These are phyloP conservation scores for Marasmarcha lunaedactyla DNA, from an alignment of 2,888 invertebrate species.

Conservation along the genomic window DNA sequence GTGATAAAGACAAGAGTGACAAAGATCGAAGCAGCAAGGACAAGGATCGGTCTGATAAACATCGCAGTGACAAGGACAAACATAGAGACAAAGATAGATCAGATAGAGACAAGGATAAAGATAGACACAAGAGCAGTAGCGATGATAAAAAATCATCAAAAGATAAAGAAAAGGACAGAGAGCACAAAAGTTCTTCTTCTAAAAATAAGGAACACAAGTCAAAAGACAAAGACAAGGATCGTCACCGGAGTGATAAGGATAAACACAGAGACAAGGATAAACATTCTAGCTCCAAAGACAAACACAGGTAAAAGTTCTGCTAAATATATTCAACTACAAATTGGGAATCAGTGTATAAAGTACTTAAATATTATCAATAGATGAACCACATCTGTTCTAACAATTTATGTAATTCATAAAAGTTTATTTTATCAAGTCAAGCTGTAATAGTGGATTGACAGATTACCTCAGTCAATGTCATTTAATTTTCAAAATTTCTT, in stretches of 20 bases:
- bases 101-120: slow-evolving; percentile 21
- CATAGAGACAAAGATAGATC: slow-evolving; percentile 26
- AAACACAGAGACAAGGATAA: slow-evolving; percentile 35
- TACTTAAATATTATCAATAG: no score
- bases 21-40: slow-evolving; percentile 42
- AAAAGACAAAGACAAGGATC: slow-evolving; percentile 49
- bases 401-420: no score
- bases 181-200: slow-evolving; percentile 15
- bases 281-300: slow-evolving; percentile 65
- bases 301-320: slow-evolving; percentile 59
- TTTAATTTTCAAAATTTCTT: no score
- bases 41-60: slow-evolving; percentile 40
- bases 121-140: slow-evolving; percentile 24
- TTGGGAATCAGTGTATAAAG: no score
- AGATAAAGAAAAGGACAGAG: slow-evolving; percentile 21
- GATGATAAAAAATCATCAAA: slow-evolving; percentile 32
- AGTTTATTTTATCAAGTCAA: no score
- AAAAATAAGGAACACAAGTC: slow-evolving; percentile 17
- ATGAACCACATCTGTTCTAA: no score
- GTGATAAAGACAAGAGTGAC: slow-evolving; percentile 41
- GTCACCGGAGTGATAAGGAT: slow-evolving; percentile 17
- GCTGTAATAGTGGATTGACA: no score
- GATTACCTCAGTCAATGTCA: no score
- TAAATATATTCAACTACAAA: no score
- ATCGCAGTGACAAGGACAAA: slow-evolving; percentile 34